Base-by-base conservation (phyloP, 2,797 vertebrate genomes). In the Acrocephalus scirpaceus region DNA sequence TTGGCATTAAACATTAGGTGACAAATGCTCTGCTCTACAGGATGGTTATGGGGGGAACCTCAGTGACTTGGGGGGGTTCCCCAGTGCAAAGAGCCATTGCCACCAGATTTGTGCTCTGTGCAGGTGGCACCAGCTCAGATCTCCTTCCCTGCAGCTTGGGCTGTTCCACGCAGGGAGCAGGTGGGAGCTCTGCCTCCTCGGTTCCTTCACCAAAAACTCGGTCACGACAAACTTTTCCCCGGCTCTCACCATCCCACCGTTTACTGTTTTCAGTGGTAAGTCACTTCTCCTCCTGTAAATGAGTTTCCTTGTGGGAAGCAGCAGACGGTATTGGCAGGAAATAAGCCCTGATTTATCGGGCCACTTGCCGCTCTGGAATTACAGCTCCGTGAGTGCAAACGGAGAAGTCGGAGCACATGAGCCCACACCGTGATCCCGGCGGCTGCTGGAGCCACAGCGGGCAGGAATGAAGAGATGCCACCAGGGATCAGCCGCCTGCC, bases 221-320 rank as follows among this genome's bases (percentile, higher is more conserved):
- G 34, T 83, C 81, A 54, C 8, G 3, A 58, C 72, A 73, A 75
- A 88, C 73, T 80, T 77, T 32, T 48, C 80, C 88, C 58, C 56
- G 70, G 79, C 62, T 90, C 80, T 92, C 27, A 13, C 83, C 73
- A 69, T 57, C 80, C 82, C 88, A 72, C 62, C 8, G 5, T 72
- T 93, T 61, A 61, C 86, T 88, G 47, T 80, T 95, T 83, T 82
- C 72, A 2, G 2, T 1, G 9, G 73, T 48, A 86, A 88, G 78
- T 62, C 48, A 70, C 90, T 93, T 95, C 81, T 87, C n/a, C 84
- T 81, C n/a, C 77, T 92, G 61, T 81, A 93, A 95, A 90, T 44
- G 81, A 92, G 75, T 42, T 86, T 79, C 73, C 85, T 71, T 67
- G 88, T 66, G 88, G 84, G 88, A 94, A 92, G 93, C 84, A 66